A percentile compares a stretch with the other conserved stretches of the same genome.
Evolutionary conservation across 2,113 vertebrate species (phyloP).

Genomic region (Oreotrochilus melanogaster): DNA sequence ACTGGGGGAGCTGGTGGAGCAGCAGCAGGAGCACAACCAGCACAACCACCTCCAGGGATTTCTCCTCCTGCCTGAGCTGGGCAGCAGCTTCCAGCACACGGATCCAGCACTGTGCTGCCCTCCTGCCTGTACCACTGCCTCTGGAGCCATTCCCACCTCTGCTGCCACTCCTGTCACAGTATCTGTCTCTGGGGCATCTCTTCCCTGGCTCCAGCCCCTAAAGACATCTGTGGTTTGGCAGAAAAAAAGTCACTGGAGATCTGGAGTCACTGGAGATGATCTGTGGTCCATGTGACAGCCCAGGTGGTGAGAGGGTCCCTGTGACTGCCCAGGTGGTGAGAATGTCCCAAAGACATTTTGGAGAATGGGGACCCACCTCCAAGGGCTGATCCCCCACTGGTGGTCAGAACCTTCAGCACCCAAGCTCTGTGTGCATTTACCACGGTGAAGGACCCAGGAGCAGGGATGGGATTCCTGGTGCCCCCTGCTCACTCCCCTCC

Average conservation of each 20-base stretch:
- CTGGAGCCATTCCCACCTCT: neutral
- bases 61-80: neutral
- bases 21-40: fast-evolving
- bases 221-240: neutral
- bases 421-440: neutral
- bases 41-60: neutral
- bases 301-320: neutral
- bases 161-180: neutral
- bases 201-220: neutral
- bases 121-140: neutral
- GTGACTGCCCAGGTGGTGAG: neutral
- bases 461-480: fast-evolving
- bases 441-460: neutral
- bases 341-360: neutral
- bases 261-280: neutral
- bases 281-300: neutral
- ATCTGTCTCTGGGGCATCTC: neutral
- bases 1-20: neutral
- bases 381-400: no score
- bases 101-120: fast-evolving
- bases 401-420: neutral
- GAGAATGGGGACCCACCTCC: fast-evolving
- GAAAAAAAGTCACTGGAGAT: neutral
- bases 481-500: neutral
- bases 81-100: fast-evolving